Conservation (phyloP, 2,113 vertebrate species). For the Sander vitreus region DNA sequence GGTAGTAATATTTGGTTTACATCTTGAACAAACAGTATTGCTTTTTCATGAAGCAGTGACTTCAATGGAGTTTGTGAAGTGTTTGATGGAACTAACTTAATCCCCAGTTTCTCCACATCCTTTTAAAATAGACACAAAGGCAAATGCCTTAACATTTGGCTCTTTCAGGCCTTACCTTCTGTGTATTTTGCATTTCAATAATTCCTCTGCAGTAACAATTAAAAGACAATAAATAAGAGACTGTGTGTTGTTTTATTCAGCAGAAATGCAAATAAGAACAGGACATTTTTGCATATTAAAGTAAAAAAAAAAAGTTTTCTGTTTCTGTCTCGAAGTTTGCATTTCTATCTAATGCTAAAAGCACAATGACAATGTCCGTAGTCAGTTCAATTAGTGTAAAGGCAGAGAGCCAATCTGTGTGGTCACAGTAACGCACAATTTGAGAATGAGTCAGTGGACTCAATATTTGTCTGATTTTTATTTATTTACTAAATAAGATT, state of each 20-base stretch:
- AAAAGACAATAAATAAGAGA: slow-evolving; percentile 16
- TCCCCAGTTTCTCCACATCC: slow-evolving; percentile 68
- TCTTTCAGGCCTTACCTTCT: slow-evolving; percentile 7
- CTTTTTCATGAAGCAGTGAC: slow-evolving; percentile 12
- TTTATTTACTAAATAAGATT: slow-evolving; percentile 16
- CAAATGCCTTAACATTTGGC: slow-evolving; percentile 37
- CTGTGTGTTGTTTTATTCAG: slow-evolving; percentile 53
- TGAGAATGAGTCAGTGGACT: not conserved
- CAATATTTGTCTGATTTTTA: not conserved
- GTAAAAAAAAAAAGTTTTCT: not conserved
- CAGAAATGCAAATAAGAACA: slow-evolving; percentile 10
- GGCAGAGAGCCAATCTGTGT: not conserved
- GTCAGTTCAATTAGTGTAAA: not conserved
- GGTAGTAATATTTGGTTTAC: not conserved
- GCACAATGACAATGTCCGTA: not conserved
- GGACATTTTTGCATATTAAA: slow-evolving; percentile 11
- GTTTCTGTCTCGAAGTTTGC: not conserved
- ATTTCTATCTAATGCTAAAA: slow-evolving; percentile 14
- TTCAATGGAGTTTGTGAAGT: slow-evolving; percentile 11
- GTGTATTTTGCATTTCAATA: slow-evolving; percentile 38
- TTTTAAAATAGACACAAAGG: slow-evolving; percentile 63
- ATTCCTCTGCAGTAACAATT: slow-evolving; percentile 15
- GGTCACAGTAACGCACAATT: not conserved
- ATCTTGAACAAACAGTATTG: not conserved
- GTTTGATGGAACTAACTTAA: slow-evolving; percentile 55